A percentile compares a stretch with the other conserved stretches of the same genome.
phyloP scores from a whole-genome alignment of 2,888 invertebrate genomes.

The Drosophila paramelanica region DNA sequence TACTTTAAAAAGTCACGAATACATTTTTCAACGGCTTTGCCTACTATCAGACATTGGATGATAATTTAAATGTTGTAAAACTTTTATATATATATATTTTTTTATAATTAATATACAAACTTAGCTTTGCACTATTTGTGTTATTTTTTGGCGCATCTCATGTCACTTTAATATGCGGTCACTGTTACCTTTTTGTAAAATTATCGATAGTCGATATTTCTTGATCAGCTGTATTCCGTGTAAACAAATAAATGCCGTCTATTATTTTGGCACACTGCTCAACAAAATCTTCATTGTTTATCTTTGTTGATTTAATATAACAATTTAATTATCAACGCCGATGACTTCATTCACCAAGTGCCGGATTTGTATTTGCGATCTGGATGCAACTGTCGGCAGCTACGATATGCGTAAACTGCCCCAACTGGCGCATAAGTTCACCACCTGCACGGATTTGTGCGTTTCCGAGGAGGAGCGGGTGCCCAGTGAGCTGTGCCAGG shows the following conservation, averaged over 20 bases:
- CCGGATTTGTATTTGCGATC: constrained; percentile 35
- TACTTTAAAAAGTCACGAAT: background rate
- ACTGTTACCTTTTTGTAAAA: background rate
- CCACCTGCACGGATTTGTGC: constrained; percentile 53
- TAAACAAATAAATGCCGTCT: background rate
- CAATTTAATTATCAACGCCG: background rate
- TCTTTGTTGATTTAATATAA: constrained; percentile 19
- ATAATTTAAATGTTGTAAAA: background rate
- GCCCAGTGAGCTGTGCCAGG: constrained; percentile 42
- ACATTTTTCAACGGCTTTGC: no score
- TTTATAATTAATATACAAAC: background rate
- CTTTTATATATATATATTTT: background rate
- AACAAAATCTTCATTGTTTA: no score
- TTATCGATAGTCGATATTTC: constrained; percentile 31
- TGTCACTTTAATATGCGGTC: background rate
- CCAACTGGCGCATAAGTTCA: constrained; percentile 62
- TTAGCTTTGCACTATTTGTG: background rate
- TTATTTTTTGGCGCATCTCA: background rate
- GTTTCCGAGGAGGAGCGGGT: constrained; percentile 37
- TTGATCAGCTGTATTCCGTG: constrained; percentile 16
- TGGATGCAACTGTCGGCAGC: constrained; percentile 6
- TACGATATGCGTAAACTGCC: constrained; percentile 42
- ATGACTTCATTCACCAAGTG: constrained; percentile 36
- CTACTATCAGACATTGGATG: background rate
- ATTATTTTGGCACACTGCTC: background rate